These are phyloP conservation scores for Cancer borealis DNA, from an alignment of 2,888 invertebrate species.

Conservation along the genomic window DNA sequence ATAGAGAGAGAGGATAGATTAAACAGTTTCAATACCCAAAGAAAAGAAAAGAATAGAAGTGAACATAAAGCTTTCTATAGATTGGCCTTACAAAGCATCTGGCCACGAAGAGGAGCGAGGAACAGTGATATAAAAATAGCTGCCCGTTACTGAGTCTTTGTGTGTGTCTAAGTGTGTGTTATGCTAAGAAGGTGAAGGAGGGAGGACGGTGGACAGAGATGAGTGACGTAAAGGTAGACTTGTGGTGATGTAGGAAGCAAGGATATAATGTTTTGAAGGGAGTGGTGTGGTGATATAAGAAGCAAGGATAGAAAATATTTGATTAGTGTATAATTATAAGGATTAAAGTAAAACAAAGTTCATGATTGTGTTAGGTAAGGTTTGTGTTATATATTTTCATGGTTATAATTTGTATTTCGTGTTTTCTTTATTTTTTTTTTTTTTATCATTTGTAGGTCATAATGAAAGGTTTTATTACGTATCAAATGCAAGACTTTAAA, in stretches of 20 bases:
- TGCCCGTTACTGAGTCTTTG: not conserved
- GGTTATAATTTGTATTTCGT: not conserved
- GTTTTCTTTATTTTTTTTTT: not conserved
- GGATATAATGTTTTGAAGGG: not conserved
- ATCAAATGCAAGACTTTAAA: not conserved
- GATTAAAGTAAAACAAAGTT: not conserved
- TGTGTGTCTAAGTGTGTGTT: not conserved
- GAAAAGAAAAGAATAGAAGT: not conserved
- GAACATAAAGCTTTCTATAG: not conserved
- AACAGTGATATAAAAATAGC: conserved; percentile 38
- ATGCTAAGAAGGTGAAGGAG: not conserved
- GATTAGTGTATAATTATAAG: not conserved
- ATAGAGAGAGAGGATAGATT: conserved; percentile 14
- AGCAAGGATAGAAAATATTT: not conserved
- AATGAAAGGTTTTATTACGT: not conserved
- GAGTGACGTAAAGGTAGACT: not conserved
- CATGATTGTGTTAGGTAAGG: not conserved
- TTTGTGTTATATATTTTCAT: not conserved
- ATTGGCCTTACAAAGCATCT: not conserved
- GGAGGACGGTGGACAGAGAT: not conserved
- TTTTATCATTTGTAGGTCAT: no score
- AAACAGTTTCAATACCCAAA: not conserved
- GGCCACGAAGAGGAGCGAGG: not conserved
- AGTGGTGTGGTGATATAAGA: not conserved
- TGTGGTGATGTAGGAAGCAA: not conserved